Conservation (phyloP, 2,113 vertebrate genomes). For the Cercocebus atys region DNA sequence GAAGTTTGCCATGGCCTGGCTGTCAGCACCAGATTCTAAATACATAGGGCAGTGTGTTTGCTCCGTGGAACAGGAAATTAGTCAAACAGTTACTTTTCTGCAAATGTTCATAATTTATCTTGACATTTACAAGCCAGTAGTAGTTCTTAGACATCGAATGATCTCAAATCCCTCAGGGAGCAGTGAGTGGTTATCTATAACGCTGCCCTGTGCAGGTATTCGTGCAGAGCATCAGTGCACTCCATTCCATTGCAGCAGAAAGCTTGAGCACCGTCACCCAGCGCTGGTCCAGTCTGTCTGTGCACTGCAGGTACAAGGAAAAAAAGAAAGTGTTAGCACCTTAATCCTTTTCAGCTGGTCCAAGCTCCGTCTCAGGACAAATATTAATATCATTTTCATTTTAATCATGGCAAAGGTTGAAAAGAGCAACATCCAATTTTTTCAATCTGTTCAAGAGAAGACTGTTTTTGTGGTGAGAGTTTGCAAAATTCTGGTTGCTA, state of each 20-base stretch:
- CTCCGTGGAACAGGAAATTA: conserved; percentile 82
- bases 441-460: conserved; percentile 56
- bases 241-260: conserved; percentile 50
- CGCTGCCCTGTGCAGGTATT: conserved; percentile 25
- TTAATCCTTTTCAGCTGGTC: conserved; percentile 75
- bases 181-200: conserved; percentile 65
- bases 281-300: conserved; percentile 42
- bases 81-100: conserved; percentile 83
- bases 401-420: conserved; percentile 71
- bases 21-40: conserved; percentile 80
- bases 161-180: conserved; percentile 73
- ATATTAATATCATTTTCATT: conserved; percentile 78
- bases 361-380: conserved; percentile 64
- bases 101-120: conserved; percentile 85
- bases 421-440: conserved; percentile 57
- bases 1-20: conserved; percentile 60
- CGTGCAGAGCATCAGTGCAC: conserved; percentile 9
- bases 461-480: conserved; percentile 54
- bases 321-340: conserved; percentile 54
- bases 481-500: conserved; percentile 68
- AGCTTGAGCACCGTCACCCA: conserved; percentile 61
- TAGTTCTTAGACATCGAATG: conserved; percentile 74
- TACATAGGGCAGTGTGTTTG: conserved; percentile 74
- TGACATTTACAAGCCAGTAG: conserved; percentile 85
- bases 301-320: conserved; percentile 44